These are phyloP conservation scores for Epinephelus cyanopodus DNA, from an alignment of 2,113 vertebrate species.

Conservation along the genomic window DNA sequence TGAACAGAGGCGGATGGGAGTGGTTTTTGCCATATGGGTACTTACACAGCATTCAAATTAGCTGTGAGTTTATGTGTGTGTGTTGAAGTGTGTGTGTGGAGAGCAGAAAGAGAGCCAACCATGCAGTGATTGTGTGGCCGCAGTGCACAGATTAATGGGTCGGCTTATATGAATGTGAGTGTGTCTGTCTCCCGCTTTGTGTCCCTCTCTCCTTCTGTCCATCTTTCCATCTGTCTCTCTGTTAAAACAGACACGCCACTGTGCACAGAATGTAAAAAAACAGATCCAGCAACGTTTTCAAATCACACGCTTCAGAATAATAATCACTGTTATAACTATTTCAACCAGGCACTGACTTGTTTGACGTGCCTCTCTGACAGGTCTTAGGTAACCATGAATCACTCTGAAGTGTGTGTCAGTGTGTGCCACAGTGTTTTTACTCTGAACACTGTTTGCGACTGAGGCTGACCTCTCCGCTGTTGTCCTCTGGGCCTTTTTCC, in stretches of 20 bases:
- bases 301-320: not conserved
- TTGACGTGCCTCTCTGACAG: constrained; percentile 13
- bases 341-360: not conserved
- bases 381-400: constrained; percentile 38
- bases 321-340: not conserved
- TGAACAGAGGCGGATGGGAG: constrained; percentile 44
- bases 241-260: constrained; percentile 24
- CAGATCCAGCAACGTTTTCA: not conserved
- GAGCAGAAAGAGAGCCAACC: constrained; percentile 20
- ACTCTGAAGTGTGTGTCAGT: not conserved
- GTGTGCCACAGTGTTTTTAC: constrained; percentile 15
- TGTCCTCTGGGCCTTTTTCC: constrained; percentile 69
- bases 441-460: constrained; percentile 18
- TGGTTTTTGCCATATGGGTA: constrained; percentile 52
- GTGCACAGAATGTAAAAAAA: not conserved
- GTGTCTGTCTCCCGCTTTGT: constrained; percentile 16
- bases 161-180: constrained; percentile 53
- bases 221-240: constrained; percentile 49
- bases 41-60: constrained; percentile 66
- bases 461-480: constrained; percentile 50
- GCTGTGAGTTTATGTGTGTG: constrained; percentile 35
- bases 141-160: constrained; percentile 56
- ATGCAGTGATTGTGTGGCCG: constrained; percentile 42
- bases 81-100: constrained; percentile 4
- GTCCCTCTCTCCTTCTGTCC: constrained; percentile 14